Evolutionary conservation across 2,113 vertebrate genomes (phyloP).

Genomic region (Mustelus asterias): DNA sequence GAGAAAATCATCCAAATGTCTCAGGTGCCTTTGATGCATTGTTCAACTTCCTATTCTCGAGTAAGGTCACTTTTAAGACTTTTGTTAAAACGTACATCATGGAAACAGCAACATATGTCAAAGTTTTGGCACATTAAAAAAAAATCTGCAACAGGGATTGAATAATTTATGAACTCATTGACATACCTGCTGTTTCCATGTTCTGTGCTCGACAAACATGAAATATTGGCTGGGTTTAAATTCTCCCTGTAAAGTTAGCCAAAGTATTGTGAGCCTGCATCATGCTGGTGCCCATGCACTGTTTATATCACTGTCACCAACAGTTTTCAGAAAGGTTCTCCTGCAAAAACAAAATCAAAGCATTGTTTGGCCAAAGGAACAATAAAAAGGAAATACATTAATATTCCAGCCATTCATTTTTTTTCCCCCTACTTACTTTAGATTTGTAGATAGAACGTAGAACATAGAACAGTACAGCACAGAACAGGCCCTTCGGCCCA

Average conservation of each 20-base stretch:
- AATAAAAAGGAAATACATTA: neutral
- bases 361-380: slow-evolving; percentile 24
- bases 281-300: neutral
- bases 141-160: slow-evolving; percentile 12
- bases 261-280: slow-evolving; percentile 20
- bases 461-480: too few relatives aligned
- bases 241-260: slow-evolving; percentile 34
- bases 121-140: slow-evolving; percentile 10
- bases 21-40: neutral
- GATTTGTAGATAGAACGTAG: neutral
- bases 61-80: neutral
- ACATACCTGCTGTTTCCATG: slow-evolving; percentile 35
- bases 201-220: slow-evolving; percentile 33
- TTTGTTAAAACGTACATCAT: neutral
- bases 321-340: slow-evolving; percentile 22
- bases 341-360: slow-evolving; percentile 26
- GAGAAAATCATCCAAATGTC: neutral
- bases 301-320: slow-evolving; percentile 4
- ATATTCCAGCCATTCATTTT: neutral
- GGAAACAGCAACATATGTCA: slow-evolving; percentile 31
- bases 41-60: neutral
- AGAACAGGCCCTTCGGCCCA: too few relatives aligned
- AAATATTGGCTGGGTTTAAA: slow-evolving; percentile 33
- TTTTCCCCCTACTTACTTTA: neutral
- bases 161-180: slow-evolving; percentile 27